Conservation (phyloP, 2,888 invertebrate genomes). For the Hydraecia micacea region DNA sequence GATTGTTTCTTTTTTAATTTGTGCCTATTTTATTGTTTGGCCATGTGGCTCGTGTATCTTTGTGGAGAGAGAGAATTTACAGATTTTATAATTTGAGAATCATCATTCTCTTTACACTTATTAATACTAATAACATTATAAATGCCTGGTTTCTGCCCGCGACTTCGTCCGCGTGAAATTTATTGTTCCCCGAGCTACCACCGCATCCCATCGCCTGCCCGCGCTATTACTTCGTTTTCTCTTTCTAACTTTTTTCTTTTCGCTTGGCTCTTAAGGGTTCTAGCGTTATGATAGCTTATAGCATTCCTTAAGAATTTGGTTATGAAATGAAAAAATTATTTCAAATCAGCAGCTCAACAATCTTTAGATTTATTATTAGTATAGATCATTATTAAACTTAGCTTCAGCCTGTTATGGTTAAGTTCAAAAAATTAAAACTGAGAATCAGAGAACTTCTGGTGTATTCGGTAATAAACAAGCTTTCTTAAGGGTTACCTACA, state of each 20-base stretch:
- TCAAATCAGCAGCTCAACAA: neutral
- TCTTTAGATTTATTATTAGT: neutral
- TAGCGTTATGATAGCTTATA: too few relatives aligned
- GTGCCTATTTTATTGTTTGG: slow-evolving; percentile 34
- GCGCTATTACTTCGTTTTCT: too few relatives aligned
- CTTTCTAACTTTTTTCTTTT: neutral
- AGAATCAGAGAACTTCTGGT: neutral
- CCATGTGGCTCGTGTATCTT: slow-evolving; percentile 33
- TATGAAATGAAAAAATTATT: neutral
- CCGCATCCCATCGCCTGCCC: neutral
- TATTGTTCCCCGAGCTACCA: neutral
- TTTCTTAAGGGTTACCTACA: neutral
- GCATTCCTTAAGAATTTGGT: neutral
- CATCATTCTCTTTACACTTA: neutral
- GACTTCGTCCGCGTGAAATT: too few relatives aligned
- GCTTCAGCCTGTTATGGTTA: neutral
- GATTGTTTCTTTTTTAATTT: slow-evolving; percentile 28
- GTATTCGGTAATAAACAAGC: neutral
- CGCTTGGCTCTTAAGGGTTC: neutral
- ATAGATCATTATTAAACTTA: neutral
- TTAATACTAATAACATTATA: neutral
- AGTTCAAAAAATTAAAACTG: neutral
- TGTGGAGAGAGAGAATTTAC: slow-evolving; percentile 6
- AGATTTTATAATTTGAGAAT: neutral
- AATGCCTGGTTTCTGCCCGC: too few relatives aligned